Evolutionary conservation across 1,140 invertebrate genomes (phyloP), one percentile per base, ranked within the genome.

Genomic region (Nasonia vitripennis): DNA sequence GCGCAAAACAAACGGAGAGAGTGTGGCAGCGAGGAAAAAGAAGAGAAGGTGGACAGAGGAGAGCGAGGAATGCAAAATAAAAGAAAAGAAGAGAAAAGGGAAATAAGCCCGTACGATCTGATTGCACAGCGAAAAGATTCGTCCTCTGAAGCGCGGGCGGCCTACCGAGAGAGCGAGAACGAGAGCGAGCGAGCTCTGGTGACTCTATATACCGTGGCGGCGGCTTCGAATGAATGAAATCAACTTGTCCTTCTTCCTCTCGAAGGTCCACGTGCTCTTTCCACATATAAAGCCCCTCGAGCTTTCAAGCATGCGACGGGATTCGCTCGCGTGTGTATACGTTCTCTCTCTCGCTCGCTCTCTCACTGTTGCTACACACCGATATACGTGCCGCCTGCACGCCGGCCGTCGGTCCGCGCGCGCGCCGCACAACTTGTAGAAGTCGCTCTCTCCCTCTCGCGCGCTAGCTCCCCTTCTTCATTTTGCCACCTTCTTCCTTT

Each of bases 211-310:
- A 86, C 84, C 6, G 9, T 7, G 41, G 89, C 31, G 62, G 78
- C 27, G 23, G 31, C 55, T 86, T 78, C 87, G 85, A 92, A 91
- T 92, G 91, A 92, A 92, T 92, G 91, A 91, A 92, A 86, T 91
- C 88, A 87, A 80, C 84, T 89, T 87, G 89, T 92, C 91, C 90
- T 91, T 91, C 89, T 91, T 91, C 87, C 89, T 88, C 87, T 84
- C 84, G 86, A 89, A 88, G 91, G 89, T 90, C 89, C 89, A 90
- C 90, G 90, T 90, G 91, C 88, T 89, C 89, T 89, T 78, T 87
- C 88, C 88, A 88, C 87, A 89, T 89, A 90, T 90, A 89, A 88
- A 87, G 87, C 89, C 89, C 90, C 88, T 87, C 87, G 89, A 90
- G 89, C 85, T 86, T 80, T 86, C 74, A 83, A 85, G 87, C 86